Conservation (phyloP, 2,113 vertebrate species). For the Chlamydotis undulata region DNA sequence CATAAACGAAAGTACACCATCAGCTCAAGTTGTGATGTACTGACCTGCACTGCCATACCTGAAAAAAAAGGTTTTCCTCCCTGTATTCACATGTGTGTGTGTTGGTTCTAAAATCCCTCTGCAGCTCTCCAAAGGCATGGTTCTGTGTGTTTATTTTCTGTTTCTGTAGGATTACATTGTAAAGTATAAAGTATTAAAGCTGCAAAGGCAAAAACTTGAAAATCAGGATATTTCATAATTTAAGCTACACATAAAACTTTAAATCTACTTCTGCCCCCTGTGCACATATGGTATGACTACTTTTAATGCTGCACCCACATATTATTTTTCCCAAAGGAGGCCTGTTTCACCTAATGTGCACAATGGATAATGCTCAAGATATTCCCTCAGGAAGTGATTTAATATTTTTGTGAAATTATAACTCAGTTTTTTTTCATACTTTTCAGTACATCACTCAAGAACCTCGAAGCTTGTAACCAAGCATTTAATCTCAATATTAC, state of each 20-base stretch:
- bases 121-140: background rate
- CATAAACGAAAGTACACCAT: background rate
- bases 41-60: fast-evolving
- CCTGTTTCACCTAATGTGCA: background rate
- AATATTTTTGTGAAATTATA: background rate
- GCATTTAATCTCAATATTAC: background rate
- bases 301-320: background rate
- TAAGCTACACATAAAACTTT: background rate
- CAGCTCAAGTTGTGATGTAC: background rate
- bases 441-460: background rate
- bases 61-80: background rate
- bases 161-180: background rate
- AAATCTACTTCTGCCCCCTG: background rate
- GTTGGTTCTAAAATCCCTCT: background rate
- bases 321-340: background rate
- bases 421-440: background rate
- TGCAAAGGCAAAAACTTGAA: background rate
- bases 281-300: background rate
- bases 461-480: background rate
- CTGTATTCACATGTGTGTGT: background rate
- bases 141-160: background rate
- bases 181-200: background rate
- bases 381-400: background rate
- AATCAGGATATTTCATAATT: background rate
- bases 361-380: background rate